phyloP scores from a whole-genome alignment of 2,113 vertebrate species.

The Indri indri region DNA sequence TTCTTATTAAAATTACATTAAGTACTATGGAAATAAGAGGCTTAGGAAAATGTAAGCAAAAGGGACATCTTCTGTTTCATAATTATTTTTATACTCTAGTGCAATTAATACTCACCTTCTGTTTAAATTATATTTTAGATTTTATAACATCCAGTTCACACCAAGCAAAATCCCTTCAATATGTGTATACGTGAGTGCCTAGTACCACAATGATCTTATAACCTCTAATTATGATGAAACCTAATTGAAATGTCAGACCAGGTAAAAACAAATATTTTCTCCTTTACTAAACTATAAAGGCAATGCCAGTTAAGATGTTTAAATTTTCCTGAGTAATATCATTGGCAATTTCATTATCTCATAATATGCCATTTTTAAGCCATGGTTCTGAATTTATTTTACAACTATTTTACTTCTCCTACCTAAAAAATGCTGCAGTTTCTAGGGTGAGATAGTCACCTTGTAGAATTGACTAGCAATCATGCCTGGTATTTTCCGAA shows the following conservation, averaged over 20 bases:
- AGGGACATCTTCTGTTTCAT: not conserved
- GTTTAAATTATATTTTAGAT: constrained; percentile 11
- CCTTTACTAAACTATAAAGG: not conserved
- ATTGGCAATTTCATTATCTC: constrained; percentile 8
- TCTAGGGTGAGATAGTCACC: not conserved
- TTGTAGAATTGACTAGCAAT: constrained; percentile 16
- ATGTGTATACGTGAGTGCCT: not conserved
- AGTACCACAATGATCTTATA: not conserved
- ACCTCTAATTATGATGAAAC: constrained; percentile 12
- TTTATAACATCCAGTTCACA: not conserved
- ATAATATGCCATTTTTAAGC: constrained; percentile 29
- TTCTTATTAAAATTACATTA: not conserved
- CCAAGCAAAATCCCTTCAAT: not conserved
- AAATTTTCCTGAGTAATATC: not conserved
- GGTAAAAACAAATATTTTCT: not conserved
- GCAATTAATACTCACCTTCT: not conserved
- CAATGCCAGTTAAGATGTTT: not conserved
- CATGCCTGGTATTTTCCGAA: not conserved
- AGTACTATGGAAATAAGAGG: not conserved
- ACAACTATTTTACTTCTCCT: constrained; percentile 26
- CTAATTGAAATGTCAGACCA: not conserved
- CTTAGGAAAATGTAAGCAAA: not conserved
- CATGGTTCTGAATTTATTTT: not conserved
- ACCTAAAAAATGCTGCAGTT: not conserved
- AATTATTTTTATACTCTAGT: not conserved